These are phyloP conservation scores for Nymphalis polychloros DNA, from an alignment of 2,888 invertebrate species.

Conservation along the genomic window DNA sequence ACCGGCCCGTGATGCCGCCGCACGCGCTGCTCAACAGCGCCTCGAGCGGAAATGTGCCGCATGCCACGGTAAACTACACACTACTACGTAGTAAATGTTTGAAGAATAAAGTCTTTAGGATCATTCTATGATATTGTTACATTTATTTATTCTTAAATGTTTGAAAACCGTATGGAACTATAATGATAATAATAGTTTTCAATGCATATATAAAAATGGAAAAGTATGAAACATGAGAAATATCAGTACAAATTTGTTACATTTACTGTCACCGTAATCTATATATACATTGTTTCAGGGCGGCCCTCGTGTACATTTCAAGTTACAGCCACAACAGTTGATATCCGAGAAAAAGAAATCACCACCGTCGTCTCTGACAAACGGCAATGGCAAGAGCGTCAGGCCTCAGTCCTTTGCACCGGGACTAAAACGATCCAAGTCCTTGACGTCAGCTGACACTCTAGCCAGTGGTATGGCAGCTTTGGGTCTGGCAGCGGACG, in stretches of 20 bases:
- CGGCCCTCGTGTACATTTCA: conserved; percentile 83
- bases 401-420: conserved; percentile 71
- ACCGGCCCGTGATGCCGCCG: conserved; percentile 73
- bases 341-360: conserved; percentile 76
- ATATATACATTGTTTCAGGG: conserved; percentile 50
- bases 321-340: conserved; percentile 74
- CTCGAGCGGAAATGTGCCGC: conserved; percentile 84
- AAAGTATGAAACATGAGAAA: too few species aligned
- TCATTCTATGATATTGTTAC: too few species aligned
- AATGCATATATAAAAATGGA: too few species aligned
- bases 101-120: too few species aligned
- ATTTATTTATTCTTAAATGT: too few species aligned
- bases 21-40: conserved; percentile 80
- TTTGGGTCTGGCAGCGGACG: conserved; percentile 85
- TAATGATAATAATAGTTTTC: too few species aligned
- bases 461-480: conserved; percentile 85
- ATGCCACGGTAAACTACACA: conserved; percentile 59
- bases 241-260: neutral
- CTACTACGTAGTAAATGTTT: neutral
- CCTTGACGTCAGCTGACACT: conserved; percentile 89
- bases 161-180: too few species aligned
- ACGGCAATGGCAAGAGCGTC: conserved; percentile 72
- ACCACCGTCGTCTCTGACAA: conserved; percentile 68
- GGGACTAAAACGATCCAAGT: conserved; percentile 90
- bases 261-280: too few species aligned